A percentile compares a stretch with the other conserved stretches of the same genome.
Evolutionary conservation across 2,797 vertebrate genomes (phyloP).

Genomic region (Hoplostethus atlanticus): DNA sequence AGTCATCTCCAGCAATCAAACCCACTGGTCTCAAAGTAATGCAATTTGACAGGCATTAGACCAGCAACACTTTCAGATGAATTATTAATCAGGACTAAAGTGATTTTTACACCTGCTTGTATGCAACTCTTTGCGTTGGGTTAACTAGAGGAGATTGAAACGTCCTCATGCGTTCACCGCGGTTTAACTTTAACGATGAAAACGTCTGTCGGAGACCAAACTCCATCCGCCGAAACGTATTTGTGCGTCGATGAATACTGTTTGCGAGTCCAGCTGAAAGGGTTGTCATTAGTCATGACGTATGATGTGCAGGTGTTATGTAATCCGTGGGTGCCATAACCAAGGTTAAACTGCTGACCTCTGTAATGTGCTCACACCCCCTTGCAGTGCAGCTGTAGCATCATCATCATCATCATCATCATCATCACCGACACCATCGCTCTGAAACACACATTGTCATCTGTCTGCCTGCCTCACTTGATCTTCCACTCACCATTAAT

Average conservation of each 20-base stretch:
- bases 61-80: conserved; percentile 48
- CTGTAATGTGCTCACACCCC: conserved; percentile 20
- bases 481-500: conserved; percentile 39
- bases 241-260: neutral
- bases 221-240: conserved; percentile 4
- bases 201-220: neutral
- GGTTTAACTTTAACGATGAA: conserved; percentile 18
- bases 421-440: neutral
- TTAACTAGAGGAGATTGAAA: conserved; percentile 4
- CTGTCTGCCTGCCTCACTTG: conserved; percentile 31
- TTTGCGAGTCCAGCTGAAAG: neutral
- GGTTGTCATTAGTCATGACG: conserved; percentile 26
- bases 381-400: conserved; percentile 14
- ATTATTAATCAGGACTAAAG: conserved; percentile 62
- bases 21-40: conserved; percentile 33
- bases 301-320: conserved; percentile 14
- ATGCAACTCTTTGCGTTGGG: neutral
- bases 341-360: conserved; percentile 41
- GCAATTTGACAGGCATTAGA: conserved; percentile 43
- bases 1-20: conserved; percentile 14
- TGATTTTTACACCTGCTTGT: conserved; percentile 44
- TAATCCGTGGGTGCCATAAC: neutral
- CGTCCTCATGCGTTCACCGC: conserved; percentile 1
- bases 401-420: conserved; percentile 24
- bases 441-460: conserved; percentile 21